Conservation (phyloP, 1,140 invertebrate genomes). For the Zaprionus camerounensis region DNA sequence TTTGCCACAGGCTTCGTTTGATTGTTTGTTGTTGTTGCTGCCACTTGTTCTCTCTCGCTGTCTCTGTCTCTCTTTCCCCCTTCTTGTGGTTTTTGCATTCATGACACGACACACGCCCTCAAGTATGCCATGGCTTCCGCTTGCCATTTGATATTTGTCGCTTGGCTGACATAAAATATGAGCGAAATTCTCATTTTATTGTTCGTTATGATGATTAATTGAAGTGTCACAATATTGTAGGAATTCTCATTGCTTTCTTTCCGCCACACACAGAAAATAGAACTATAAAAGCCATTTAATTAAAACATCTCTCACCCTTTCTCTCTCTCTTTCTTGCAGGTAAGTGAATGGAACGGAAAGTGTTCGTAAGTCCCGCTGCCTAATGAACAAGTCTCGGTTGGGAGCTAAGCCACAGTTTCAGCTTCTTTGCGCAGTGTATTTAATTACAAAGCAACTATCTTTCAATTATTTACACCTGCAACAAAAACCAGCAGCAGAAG, state of each 20-base stretch:
- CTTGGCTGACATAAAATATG: conserved; percentile 62
- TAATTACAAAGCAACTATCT: conserved; percentile 83
- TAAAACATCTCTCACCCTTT: conserved; percentile 57
- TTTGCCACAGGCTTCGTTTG: conserved; percentile 71
- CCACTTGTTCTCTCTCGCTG: conserved; percentile 31
- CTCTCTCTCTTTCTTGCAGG: conserved; percentile 47
- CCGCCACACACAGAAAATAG: neutral
- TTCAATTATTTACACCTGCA: conserved; percentile 84
- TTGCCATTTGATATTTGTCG: conserved; percentile 52
- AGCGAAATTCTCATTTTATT: conserved; percentile 62
- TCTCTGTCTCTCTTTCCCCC: neutral
- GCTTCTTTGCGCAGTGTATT: conserved; percentile 55
- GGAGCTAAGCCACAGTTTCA: conserved; percentile 19
- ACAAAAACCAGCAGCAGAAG: conserved; percentile 68
- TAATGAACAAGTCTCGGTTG: conserved; percentile 67
- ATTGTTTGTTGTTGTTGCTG: conserved; percentile 72
- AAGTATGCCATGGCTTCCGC: conserved; percentile 67
- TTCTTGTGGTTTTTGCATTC: conserved; percentile 67
- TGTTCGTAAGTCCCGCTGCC: conserved; percentile 63
- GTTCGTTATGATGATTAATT: conserved; percentile 79
- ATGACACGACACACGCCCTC: conserved; percentile 73
- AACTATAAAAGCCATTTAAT: conserved; percentile 62
- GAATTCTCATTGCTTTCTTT: conserved; percentile 63
- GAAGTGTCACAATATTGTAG: conserved; percentile 71
- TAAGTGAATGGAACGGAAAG: conserved; percentile 54